Evolutionary conservation across 2,888 invertebrate species (phyloP), one percentile per base, ranked within the genome.

Genomic region (Timema podura): DNA sequence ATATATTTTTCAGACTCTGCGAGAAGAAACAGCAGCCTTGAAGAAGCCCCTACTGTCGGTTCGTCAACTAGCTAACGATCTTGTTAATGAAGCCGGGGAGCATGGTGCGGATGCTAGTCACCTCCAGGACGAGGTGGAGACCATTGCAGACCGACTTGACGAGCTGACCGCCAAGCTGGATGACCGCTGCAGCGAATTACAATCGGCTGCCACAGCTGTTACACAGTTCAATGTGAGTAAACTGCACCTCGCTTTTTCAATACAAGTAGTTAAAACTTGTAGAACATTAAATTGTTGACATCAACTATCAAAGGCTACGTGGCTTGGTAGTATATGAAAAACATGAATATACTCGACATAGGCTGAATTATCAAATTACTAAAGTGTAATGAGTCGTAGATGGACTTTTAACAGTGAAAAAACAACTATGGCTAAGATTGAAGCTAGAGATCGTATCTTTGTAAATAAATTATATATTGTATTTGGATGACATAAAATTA

Each of bases 171-270:
- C 88, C 0, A 87, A 91, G 75, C 86, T 96, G 5, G 89, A 89
- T 69, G 92, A 93, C 75, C 88, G 94, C 6, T 90, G 90, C 76
- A 89, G 89, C 66, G 88, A 91, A 75, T 81, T 96, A 68, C 93
- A 94, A 74, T 92, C 92, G 0, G 95, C 95, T 0, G 92, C 94
- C 0, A 91, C 91, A 0, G 94, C 94, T 0, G 89, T 94, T 66
- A 88, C 92, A 0, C 91, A 92, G 77, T 95, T 95, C 83, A 93
- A 93, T 82, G 89, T 88, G 74, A 76, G 80, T 70, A 57, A 30
- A 64, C 44, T 9, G n/a, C 47, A n/a, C n/a, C n/a, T n/a, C n/a
- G n/a, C n/a, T n/a, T n/a, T n/a, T n/a, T n/a, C n/a, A n/a, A 13
- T 61, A 61, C 64, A 61, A 15, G 16, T 13, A 11, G 16, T 9